Base-by-base conservation (phyloP, 2,888 invertebrate species). In the Omphaloscelis lunosa region DNA sequence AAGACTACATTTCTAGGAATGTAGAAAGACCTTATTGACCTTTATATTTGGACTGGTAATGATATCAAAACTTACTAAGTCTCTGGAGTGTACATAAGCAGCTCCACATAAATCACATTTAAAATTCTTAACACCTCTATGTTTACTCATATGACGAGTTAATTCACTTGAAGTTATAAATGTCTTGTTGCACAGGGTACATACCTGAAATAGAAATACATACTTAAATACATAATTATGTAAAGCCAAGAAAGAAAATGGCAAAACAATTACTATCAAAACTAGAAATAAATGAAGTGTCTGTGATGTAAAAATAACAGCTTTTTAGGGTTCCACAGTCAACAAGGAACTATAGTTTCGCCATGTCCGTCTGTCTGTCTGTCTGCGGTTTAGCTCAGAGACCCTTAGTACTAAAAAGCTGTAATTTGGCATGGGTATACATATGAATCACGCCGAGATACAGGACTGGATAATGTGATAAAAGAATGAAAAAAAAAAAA, bases 131-230 rank as follows among this genome's bases (percentile, higher is more conserved):
- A 97, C 91, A 2, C 97, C 97, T 41, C 97, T 96, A 79, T 97
- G 97, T 59, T 97, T 97, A 61, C 94, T 95, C 96, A 97, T 97
- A 81, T 97, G 97, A 27, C 97, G 95, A 1, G 97, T 97, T 6
- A 97, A 90, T 88, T 97, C 97, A 68, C 97, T 97, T 1, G 97
- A 97, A 39, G 97, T 97, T 84, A 97, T 97, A 85, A 97, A 97
- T 0, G 97, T 96, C 86, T 97, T 97, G 78, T 95, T 97, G 82
- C 97, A 97, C 34, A 97, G 86, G 0, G 97, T 93, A 91, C 97
- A 97, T 29, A 96, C 93, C 94, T 97, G 89, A 34, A 79, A 80
- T 15, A 53, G 20, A 17, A 66, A 34, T 15, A 23, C n/a, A 51
- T 23, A 23, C n/a, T 29, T 23, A 27, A 29, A 66, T 27, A 66